Conservation (phyloP, 2,797 vertebrate species). For the Amazona ochrocephala region DNA sequence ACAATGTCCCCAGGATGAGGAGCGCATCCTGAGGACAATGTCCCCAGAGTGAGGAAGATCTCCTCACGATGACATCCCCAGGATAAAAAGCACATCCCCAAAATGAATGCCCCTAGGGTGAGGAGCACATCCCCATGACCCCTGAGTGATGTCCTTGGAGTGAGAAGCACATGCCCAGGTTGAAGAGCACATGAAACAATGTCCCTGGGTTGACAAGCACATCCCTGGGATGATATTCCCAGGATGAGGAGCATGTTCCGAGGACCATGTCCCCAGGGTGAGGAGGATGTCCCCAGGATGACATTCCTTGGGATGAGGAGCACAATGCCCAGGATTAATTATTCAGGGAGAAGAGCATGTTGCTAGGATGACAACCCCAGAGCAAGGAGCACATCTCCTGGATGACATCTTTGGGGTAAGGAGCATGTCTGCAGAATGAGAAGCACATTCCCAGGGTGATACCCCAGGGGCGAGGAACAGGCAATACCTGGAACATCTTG, state of each 20-base stretch:
- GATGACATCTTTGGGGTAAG: background rate
- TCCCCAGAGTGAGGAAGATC: accelerated
- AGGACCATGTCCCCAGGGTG: background rate
- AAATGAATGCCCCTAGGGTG: too few relatives aligned
- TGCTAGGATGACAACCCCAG: background rate
- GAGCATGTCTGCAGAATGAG: background rate
- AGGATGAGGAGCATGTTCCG: background rate
- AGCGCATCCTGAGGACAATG: accelerated
- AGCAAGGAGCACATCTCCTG: background rate
- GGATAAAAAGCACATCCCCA: background rate
- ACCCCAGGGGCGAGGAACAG: accelerated
- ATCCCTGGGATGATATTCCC: background rate
- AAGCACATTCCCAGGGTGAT: background rate
- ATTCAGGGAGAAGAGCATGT: too few relatives aligned
- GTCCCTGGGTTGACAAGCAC: background rate
- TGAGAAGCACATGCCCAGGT: background rate
- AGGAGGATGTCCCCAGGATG: background rate
- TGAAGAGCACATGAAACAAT: background rate
- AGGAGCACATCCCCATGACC: background rate
- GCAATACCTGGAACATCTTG: constrained; percentile 87
- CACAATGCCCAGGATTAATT: background rate
- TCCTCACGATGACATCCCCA: too few relatives aligned
- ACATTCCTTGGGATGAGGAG: background rate
- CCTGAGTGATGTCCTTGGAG: too few relatives aligned
- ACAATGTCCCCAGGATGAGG: background rate